Evolutionary conservation across 2,888 invertebrate genomes (phyloP), one percentile per base, ranked within the genome.

Genomic region (Xylocampa areola): DNA sequence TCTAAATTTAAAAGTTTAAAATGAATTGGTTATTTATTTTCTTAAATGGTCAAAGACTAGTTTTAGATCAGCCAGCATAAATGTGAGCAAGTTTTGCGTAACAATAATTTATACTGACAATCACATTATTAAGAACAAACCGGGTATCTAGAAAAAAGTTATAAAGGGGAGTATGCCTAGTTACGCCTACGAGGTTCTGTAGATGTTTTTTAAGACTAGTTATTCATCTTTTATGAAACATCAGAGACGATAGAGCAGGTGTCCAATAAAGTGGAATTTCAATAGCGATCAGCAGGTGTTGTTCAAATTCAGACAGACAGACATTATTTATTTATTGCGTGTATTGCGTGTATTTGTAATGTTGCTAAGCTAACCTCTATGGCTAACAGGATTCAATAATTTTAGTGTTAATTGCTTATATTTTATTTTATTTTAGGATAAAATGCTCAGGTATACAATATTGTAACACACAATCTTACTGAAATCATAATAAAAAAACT

Each of bases 201-300:
- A 17, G 3, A 1, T 5, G 10, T n/a, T 17, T 35, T 14, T 14
- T 35, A 40, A 36, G 11, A 52, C 23, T 30, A 32, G 39, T 51
- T 63, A 63, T 45, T 30, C 32, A 50, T 43, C 43, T 32, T 45
- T 60, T 62, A 45, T 58, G 35, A 44, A 68, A 65, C 48, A 48
- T 50, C 62, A 29, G 41, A 35, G 44, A 45, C 29, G 35, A n/a
- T n/a, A 61, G 47, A 58, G 61, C 84, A 83, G 84, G 76, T 84
- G 79, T 61, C 51, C 64, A 65, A 72, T 68, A 68, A 80, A 82
- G 83, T 80, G 79, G 73, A 76, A 78, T 76, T 73, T 63, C 66
- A 76, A 74, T 79, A 73, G 64, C 53, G 54, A 63, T 47, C 50
- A 43, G 52, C 79, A 76, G 81, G 76, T 80, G 79, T 47, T 51